Percentiles rank a stretch among this genome's conserved stretches.
Evolutionary conservation across 2,888 invertebrate genomes (phyloP).

Genomic region (Marasmarcha lunaedactyla): DNA sequence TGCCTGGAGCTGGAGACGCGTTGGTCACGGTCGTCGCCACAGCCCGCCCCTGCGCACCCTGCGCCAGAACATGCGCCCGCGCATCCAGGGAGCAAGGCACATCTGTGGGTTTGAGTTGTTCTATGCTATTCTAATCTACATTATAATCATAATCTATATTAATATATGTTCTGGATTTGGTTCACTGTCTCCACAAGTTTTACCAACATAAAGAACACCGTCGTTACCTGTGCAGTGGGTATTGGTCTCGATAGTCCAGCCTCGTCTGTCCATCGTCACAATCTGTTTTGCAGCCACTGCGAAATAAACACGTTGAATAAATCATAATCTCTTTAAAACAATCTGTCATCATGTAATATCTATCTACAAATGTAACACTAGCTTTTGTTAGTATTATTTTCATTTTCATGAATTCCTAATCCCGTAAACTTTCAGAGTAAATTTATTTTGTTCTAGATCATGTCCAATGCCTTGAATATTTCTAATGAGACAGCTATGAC

Average conservation of each 20-base stretch:
- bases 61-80: slow-evolving; percentile 18
- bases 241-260: slow-evolving; percentile 35
- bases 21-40: slow-evolving; percentile 26
- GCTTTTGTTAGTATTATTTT: neutral
- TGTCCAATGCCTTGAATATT: no score
- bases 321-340: neutral
- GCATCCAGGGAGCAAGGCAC: slow-evolving; percentile 23
- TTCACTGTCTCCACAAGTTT: no score
- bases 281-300: slow-evolving; percentile 34
- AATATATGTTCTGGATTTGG: no score
- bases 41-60: slow-evolving; percentile 15
- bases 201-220: neutral
- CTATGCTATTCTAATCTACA: no score
- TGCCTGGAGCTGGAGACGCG: slow-evolving; percentile 37
- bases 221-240: slow-evolving; percentile 34
- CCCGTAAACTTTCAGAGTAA: no score
- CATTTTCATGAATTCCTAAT: no score
- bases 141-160: no score
- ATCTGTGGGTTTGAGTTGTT: slow-evolving; percentile 3
- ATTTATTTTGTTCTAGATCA: no score
- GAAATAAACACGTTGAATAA: slow-evolving; percentile 6
- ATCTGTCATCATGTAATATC: neutral
- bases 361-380: neutral
- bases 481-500: no score
- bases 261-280: slow-evolving; percentile 29